Conservation (phyloP, 64 coral and sea anemone genomes). For the Orbicella faveolata region DNA sequence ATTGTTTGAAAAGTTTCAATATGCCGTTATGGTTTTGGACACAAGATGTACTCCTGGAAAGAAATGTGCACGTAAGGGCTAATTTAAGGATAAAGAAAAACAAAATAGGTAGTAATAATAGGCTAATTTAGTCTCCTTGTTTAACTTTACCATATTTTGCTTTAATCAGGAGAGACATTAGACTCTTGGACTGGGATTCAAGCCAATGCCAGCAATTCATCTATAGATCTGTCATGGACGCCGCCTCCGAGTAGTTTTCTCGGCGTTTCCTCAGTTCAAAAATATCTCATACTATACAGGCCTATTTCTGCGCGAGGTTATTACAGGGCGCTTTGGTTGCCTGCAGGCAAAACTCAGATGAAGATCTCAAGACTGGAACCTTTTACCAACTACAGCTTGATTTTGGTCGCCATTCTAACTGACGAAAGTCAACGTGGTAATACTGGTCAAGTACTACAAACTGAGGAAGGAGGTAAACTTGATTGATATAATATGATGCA, state of each 20-base stretch:
- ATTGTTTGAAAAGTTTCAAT: too few species aligned
- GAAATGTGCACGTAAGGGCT: too few species aligned
- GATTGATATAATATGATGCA: too few species aligned
- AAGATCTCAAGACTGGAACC: not conserved
- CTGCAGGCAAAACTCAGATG: not conserved
- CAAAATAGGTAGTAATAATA: too few species aligned
- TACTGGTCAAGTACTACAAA: not conserved
- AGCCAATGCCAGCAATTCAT: not conserved
- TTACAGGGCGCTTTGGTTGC: not conserved
- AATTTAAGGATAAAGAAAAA: too few species aligned
- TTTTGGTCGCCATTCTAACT: not conserved
- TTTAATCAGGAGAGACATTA: not conserved
- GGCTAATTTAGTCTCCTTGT: too few species aligned
- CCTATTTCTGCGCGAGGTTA: not conserved
- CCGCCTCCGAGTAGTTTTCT: not conserved
- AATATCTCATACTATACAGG: not conserved
- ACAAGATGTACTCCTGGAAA: too few species aligned
- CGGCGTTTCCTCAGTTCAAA: not conserved
- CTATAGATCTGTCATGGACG: not conserved
- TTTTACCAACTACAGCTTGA: constrained; percentile 12
- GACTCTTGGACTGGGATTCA: not conserved
- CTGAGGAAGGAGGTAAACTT: not conserved
- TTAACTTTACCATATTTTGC: not conserved
- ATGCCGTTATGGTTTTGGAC: too few species aligned
- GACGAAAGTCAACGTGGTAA: not conserved